phyloP scores from a whole-genome alignment of 1,140 invertebrate genomes.

The Mycetomoellerius zeteki region DNA sequence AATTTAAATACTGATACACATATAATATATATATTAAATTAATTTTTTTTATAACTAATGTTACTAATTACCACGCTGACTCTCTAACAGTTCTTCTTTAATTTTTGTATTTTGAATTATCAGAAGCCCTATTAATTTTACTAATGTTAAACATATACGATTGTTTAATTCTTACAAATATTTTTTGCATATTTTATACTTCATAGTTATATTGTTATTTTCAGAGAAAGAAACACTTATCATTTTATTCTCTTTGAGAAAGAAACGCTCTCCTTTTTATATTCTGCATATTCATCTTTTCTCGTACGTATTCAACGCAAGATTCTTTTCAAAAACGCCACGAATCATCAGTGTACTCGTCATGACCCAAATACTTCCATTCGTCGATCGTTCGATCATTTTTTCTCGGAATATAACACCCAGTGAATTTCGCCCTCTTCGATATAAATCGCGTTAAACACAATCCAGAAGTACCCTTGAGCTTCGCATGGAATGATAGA shows the following conservation, averaged over 20 bases:
- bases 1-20: no score
- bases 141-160: neutral
- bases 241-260: neutral
- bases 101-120: no score
- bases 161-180: neutral
- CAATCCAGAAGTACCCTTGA: slow-evolving; percentile 43
- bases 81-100: no score
- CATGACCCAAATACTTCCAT: slow-evolving; percentile 70
- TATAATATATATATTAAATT: no score
- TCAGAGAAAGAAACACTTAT: neutral
- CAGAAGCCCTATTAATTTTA: no score
- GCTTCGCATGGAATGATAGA: slow-evolving; percentile 1
- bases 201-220: neutral
- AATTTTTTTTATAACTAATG: no score
- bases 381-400: slow-evolving; percentile 60
- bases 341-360: slow-evolving; percentile 55
- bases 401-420: slow-evolving; percentile 32
- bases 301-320: slow-evolving; percentile 38
- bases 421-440: slow-evolving; percentile 25
- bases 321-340: slow-evolving; percentile 64
- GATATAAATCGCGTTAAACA: slow-evolving; percentile 56
- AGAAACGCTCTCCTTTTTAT: neutral
- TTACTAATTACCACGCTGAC: no score
- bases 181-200: neutral
- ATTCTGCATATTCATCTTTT: slow-evolving; percentile 4